phyloP scores from a whole-genome alignment of 2,113 vertebrate genomes.

The Stegostoma tigrinum region DNA sequence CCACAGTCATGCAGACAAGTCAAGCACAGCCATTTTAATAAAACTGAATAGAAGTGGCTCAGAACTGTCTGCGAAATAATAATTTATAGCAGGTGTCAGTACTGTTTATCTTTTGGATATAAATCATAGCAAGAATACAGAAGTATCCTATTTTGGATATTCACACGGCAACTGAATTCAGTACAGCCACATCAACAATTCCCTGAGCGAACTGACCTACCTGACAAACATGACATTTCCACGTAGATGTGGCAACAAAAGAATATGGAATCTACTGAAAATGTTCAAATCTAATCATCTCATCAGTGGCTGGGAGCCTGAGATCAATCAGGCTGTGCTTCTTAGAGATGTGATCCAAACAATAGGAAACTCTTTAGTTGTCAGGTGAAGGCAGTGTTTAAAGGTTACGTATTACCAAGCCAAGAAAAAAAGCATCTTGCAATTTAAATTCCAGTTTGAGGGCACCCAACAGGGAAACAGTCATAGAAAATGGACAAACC shows the following conservation, averaged over 20 bases:
- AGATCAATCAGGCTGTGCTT: background rate
- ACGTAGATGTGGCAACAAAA: background rate
- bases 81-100: background rate
- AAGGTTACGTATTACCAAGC: background rate
- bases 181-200: background rate
- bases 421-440: background rate
- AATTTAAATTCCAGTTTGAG: background rate
- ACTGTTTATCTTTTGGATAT: background rate
- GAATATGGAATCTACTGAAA: background rate
- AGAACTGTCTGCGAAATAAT: background rate
- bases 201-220: background rate
- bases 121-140: background rate
- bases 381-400: background rate
- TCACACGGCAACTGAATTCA: background rate
- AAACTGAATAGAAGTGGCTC: conserved; percentile 6
- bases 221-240: background rate
- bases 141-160: background rate
- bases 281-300: background rate
- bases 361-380: background rate
- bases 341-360: background rate
- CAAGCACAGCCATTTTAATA: conserved; percentile 35
- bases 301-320: background rate
- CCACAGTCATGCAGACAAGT: background rate
- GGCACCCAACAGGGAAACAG: background rate
- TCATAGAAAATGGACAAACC: background rate